phyloP scores from a whole-genome alignment of 2,797 vertebrate genomes.

The Sebastes oblongus region DNA sequence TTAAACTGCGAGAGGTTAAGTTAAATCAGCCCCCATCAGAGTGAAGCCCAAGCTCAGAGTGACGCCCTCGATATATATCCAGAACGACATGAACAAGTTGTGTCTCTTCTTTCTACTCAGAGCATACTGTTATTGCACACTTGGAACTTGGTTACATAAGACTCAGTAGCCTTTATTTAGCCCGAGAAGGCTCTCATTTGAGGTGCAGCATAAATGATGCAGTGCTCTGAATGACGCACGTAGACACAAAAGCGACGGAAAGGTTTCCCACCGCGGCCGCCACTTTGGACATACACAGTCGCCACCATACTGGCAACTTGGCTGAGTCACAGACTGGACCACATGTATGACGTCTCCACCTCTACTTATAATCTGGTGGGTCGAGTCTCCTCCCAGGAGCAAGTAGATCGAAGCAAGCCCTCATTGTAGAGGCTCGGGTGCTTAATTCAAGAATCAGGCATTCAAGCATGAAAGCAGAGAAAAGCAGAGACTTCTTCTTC shows the following conservation, averaged over 20 bases:
- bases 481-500: not conserved
- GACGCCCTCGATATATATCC: slow-evolving; percentile 50
- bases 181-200: slow-evolving; percentile 76
- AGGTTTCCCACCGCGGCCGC: slow-evolving; percentile 61
- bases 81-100: slow-evolving; percentile 46
- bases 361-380: slow-evolving; percentile 9
- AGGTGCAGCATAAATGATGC: slow-evolving; percentile 72
- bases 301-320: slow-evolving; percentile 50
- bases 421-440: slow-evolving; percentile 28
- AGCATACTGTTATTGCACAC: slow-evolving; percentile 48
- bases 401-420: not conserved
- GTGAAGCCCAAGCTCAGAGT: slow-evolving; percentile 8
- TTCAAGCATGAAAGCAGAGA: slow-evolving; percentile 20
- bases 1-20: not conserved
- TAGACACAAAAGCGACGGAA: slow-evolving; percentile 71
- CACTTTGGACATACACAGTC: slow-evolving; percentile 51
- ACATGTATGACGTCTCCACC: slow-evolving; percentile 32
- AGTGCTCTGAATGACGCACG: slow-evolving; percentile 77
- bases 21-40: not conserved
- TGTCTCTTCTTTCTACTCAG: slow-evolving; percentile 35
- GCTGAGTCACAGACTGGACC: slow-evolving; percentile 62
- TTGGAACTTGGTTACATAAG: slow-evolving; percentile 66
- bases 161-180: slow-evolving; percentile 68
- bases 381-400: not conserved
- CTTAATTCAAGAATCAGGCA: slow-evolving; percentile 42